Base-by-base conservation (phyloP, 2,888 invertebrate genomes). In the Eumerus sabulonum region DNA sequence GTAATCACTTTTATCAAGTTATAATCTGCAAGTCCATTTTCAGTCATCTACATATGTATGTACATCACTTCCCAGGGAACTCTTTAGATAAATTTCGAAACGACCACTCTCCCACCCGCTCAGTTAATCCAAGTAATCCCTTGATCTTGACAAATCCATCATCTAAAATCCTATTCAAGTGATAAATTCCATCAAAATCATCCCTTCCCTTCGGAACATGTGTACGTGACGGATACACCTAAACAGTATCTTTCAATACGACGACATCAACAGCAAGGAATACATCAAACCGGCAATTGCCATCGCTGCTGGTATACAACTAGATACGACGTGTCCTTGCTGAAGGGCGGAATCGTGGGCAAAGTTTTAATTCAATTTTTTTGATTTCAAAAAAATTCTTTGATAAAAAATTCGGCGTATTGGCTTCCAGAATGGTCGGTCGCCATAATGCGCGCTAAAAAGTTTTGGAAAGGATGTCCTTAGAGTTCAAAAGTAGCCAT, bases 321-420 rank as follows among this genome's bases (percentile, higher is more conserved):
- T 27, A 27, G 36, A 45, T 14, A 45, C 51, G 42, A 9, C 27
- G 40, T 53, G 38, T 57, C 57, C 51, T 57, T 27, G 7, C 7
- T 27, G 27, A 7, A 27, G 27, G 27, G 2, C 27, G 27, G 7
- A 27, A 27, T 27, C 7, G 27, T 44, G 16, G n/a, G 13, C 9
- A 18, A 16, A 67, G 73, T 56, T 73, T 77, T n/a, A n/a, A n/a
- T n/a, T 73, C 51, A 50, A 63, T 73, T 73, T 67, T 57, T 63
- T 63, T 67, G n/a, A n/a, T n/a, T n/a, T n/a, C n/a, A n/a, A n/a
- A n/a, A n/a, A n/a, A n/a, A n/a, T n/a, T n/a, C n/a, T n/a, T n/a
- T n/a, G n/a, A n/a, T n/a, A n/a, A n/a, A n/a, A n/a, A n/a, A n/a
- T n/a, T n/a, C n/a, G n/a, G n/a, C n/a, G 27, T 27, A 27, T 27